Base-by-base conservation (phyloP, 2,113 vertebrate genomes). In the Neotoma lepida region DNA sequence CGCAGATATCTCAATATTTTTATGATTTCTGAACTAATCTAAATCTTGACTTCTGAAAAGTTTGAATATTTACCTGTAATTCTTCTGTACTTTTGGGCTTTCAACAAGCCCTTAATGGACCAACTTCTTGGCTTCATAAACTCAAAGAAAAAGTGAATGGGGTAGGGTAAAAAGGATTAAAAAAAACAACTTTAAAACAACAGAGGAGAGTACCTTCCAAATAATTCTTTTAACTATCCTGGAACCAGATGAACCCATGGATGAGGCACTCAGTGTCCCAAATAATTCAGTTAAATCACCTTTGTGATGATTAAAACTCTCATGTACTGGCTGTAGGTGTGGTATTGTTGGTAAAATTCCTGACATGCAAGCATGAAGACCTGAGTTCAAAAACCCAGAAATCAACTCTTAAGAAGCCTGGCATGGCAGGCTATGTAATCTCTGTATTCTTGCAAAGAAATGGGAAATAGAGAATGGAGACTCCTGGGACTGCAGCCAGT, bases 121-220 rank as follows among this genome's bases (percentile, higher is more conserved):
- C 68, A 89, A 24, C 6, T 84, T n/a, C 41, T 71, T 66, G 1
- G 1, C 3, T 30, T 74, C 4, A 41, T n/a, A n/a, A 94, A 66
- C 70, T 87, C n/a, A 90, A 96, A 89, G 63, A 39, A 76, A 71
- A 93, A 39, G 17, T 26, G 68, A 49, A 64, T 71, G 17, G 6
- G 17, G 12, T 46, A 4, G 46, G 9, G 71, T 8, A 20, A 87
- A 88, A 14, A 68, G 4, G 14, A 64, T 14, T 76, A 33, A 64
- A 70, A 51, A 49, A 22, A 3, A 33, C 2, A 49, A 18, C 2
- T 51, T 17, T 71, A 22, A 49, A 74, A 6, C 15, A 51, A 9
- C 44, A 56, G 46, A 84, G 12, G 22, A 64, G n/a, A 63, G 14
- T 18, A 30, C 86, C 1, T 44, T 70, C 6, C 14, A 58, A 39